phyloP scores from a whole-genome alignment of 92 coral and sea anemone genomes.

The Isaurus tuberculatus region DNA sequence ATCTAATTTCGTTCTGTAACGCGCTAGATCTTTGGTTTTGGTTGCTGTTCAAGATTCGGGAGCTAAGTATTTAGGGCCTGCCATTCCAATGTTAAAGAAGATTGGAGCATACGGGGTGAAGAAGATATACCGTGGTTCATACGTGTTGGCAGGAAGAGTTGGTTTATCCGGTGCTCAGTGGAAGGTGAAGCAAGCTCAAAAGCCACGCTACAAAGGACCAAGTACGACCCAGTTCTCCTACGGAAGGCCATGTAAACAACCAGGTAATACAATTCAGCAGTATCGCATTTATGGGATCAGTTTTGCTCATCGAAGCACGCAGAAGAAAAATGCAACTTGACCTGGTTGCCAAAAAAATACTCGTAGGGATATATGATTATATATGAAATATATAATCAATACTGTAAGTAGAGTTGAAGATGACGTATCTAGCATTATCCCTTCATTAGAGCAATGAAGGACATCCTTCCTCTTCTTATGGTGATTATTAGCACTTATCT shows the following conservation, averaged over 20 bases:
- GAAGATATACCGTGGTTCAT: conserved; percentile 40
- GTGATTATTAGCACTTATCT: too few relatives aligned
- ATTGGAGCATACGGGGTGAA: conserved; percentile 28
- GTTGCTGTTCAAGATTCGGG: conserved; percentile 42
- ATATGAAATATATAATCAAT: too few relatives aligned
- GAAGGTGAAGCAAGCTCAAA: conserved; percentile 22
- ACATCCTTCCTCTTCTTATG: too few relatives aligned
- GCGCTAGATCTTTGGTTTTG: conserved; percentile 15
- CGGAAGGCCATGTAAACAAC: not conserved
- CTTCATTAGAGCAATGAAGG: too few relatives aligned
- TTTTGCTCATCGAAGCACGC: too few relatives aligned
- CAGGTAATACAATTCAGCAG: not conserved
- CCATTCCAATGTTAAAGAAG: conserved; percentile 36
- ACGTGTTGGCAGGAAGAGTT: conserved; percentile 29
- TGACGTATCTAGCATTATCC: too few relatives aligned
- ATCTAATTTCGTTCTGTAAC: not conserved
- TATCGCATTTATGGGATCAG: not conserved
- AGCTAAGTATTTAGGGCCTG: conserved; percentile 12
- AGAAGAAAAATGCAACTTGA: too few relatives aligned
- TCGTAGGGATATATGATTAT: too few relatives aligned
- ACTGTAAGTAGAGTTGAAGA: too few relatives aligned
- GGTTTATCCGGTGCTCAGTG: conserved; percentile 7
- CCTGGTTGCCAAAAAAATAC: too few relatives aligned
- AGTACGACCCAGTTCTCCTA: conserved; percentile 16
- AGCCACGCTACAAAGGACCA: conserved; percentile 35